A percentile compares a stretch with the other conserved stretches of the same genome.
Evolutionary conservation across 2,113 vertebrate species (phyloP).

Genomic region (Tenrec ecaudatus): DNA sequence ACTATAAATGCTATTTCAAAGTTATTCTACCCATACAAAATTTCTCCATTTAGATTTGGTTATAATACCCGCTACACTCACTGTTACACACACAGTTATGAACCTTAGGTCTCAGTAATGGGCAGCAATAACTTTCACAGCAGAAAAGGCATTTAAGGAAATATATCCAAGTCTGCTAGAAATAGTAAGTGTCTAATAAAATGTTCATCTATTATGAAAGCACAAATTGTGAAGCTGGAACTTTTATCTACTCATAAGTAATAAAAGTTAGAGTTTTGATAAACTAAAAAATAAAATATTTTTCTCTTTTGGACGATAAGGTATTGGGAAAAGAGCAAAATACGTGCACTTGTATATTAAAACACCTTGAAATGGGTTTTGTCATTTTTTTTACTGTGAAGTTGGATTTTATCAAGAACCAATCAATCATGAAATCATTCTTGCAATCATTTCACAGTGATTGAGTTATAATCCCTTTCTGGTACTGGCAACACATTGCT

Average conservation of each 20-base stretch:
- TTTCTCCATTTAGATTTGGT: neutral
- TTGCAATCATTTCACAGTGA: conserved; percentile 36
- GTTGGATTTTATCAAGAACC: conserved; percentile 46
- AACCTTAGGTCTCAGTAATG: neutral
- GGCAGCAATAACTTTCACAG: conserved; percentile 11
- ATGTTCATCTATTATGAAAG: conserved; percentile 34
- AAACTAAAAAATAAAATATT: conserved; percentile 43
- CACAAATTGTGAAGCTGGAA: neutral
- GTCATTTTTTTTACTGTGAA: neutral
- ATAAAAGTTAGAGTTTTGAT: neutral
- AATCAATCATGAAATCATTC: conserved; percentile 57
- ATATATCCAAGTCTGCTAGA: neutral
- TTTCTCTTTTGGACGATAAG: neutral
- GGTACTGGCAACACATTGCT: neutral
- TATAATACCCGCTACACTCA: neutral
- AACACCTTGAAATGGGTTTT: conserved; percentile 11
- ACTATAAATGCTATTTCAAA: neutral
- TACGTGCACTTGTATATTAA: neutral
- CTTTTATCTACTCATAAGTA: neutral
- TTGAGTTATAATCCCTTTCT: conserved; percentile 44
- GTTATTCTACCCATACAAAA: neutral
- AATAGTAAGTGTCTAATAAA: conserved; percentile 39
- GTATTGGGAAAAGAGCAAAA: neutral
- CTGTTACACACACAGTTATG: neutral
- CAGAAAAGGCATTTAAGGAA: neutral